These are phyloP conservation scores for Echiichthys vipera DNA, from an alignment of 2,797 vertebrate genomes.

Conservation along the genomic window DNA sequence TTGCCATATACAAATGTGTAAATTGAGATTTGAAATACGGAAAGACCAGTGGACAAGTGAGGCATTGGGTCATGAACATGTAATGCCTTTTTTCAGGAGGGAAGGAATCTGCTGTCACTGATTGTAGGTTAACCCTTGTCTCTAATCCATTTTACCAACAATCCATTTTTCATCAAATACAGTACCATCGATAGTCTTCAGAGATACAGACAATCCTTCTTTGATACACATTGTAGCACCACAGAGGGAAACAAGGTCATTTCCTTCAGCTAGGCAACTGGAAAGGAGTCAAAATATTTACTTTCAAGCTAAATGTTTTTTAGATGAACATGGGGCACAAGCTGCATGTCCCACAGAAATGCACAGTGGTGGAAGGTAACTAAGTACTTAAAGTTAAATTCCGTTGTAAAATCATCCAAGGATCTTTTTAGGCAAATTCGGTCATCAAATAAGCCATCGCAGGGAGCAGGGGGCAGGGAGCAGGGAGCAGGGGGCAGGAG, in stretches of 20 bases:
- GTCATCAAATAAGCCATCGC: too few relatives aligned
- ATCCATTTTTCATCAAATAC: slow-evolving; percentile 1
- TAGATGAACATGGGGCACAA: neutral
- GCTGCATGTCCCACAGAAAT: neutral
- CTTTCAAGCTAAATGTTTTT: neutral
- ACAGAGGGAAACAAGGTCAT: neutral
- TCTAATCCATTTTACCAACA: neutral
- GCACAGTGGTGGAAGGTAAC: neutral
- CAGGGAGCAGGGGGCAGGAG: too few relatives aligned
- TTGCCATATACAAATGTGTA: slow-evolving; percentile 26
- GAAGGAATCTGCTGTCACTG: neutral
- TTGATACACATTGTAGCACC: neutral
- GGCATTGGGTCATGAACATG: slow-evolving; percentile 16
- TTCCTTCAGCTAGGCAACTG: neutral
- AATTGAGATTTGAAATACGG: slow-evolving; percentile 26
- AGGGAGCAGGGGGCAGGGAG: too few relatives aligned
- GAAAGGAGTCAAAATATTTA: neutral
- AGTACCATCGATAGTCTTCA: slow-evolving; percentile 3
- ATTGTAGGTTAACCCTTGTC: neutral
- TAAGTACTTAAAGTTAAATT: too few relatives aligned
- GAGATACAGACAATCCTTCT: slow-evolving; percentile 5
- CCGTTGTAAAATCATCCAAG: too few relatives aligned
- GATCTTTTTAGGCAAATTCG: too few relatives aligned
- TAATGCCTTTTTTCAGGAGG: neutral
- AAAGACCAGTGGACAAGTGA: slow-evolving; percentile 2